These are phyloP conservation scores for Enteromius paludinosus DNA, from an alignment of 2,797 vertebrate genomes.

Conservation along the genomic window DNA sequence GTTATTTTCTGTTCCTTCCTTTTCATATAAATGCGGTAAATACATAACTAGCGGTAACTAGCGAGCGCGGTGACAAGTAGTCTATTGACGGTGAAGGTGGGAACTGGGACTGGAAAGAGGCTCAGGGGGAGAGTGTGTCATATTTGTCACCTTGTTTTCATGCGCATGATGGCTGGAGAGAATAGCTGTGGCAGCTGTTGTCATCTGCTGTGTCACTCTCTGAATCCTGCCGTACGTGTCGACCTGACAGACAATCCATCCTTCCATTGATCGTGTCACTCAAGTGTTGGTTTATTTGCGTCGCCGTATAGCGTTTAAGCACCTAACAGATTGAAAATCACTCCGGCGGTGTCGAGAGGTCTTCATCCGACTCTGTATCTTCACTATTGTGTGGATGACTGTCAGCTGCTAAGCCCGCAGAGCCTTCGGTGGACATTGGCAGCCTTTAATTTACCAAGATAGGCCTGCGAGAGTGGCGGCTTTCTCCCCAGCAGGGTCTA, in stretches of 20 bases:
- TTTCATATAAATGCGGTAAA: slow-evolving; percentile 66
- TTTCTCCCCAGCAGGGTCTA: slow-evolving; percentile 63
- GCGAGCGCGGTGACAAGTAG: slow-evolving; percentile 53
- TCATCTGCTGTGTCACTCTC: slow-evolving; percentile 54
- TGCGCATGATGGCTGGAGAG: slow-evolving; percentile 55
- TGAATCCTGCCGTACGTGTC: slow-evolving; percentile 46
- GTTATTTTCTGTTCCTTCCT: slow-evolving; percentile 53
- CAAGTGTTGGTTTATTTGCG: slow-evolving; percentile 61
- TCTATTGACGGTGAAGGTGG: slow-evolving; percentile 54
- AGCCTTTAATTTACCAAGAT: slow-evolving; percentile 61
- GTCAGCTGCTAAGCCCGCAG: slow-evolving; percentile 51
- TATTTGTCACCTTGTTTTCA: slow-evolving; percentile 66
- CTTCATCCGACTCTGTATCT: slow-evolving; percentile 49
- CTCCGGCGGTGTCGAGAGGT: slow-evolving; percentile 32
- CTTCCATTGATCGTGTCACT: slow-evolving; percentile 56
- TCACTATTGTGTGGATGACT: slow-evolving; percentile 46
- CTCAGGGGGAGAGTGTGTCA: slow-evolving; percentile 55
- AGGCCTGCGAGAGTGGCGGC: slow-evolving; percentile 54
- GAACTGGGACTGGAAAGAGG: slow-evolving; percentile 46
- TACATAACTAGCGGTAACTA: slow-evolving; percentile 63
- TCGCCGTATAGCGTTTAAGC: slow-evolving; percentile 49
- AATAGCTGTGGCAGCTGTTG: slow-evolving; percentile 54
- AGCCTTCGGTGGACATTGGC: slow-evolving; percentile 57
- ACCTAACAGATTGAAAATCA: slow-evolving; percentile 47
- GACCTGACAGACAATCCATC: slow-evolving; percentile 59